A percentile compares a stretch with the other conserved stretches of the same genome.
Conservation (phyloP, 2,888 invertebrate species). For the Dendrolimus houi region DNA sequence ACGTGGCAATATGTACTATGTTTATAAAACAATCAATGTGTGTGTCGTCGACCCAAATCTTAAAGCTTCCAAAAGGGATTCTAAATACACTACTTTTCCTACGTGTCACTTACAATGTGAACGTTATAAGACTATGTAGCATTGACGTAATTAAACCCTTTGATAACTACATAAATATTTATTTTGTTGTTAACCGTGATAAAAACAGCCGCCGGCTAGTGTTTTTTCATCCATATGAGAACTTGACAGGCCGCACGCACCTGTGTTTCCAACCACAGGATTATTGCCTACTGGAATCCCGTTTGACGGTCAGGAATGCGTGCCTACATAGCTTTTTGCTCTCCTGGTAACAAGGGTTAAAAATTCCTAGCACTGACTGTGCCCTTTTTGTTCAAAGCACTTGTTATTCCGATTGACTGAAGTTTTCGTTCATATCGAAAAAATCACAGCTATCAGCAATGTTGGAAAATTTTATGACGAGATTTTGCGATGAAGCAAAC, state of each 20-base stretch:
- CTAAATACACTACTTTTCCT: too few relatives aligned
- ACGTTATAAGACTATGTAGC: too few relatives aligned
- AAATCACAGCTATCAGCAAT: not conserved
- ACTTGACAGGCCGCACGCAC: conserved; percentile 10
- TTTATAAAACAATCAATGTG: too few relatives aligned
- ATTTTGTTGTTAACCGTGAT: too few relatives aligned
- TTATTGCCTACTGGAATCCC: conserved; percentile 14
- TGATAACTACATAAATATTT: too few relatives aligned
- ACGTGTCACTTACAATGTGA: too few relatives aligned
- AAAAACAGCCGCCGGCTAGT: too few relatives aligned
- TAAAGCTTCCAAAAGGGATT: too few relatives aligned
- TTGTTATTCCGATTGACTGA: conserved; percentile 3
- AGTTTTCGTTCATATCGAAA: conserved; percentile 4
- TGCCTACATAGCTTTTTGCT: conserved; percentile 3
- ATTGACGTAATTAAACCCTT: too few relatives aligned
- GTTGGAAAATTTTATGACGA: not conserved
- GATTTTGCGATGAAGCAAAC: not conserved
- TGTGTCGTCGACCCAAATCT: too few relatives aligned
- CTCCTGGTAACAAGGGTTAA: conserved; percentile 6
- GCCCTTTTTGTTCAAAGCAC: not conserved
- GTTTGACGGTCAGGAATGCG: conserved; percentile 11
- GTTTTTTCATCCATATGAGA: too few relatives aligned
- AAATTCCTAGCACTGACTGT: conserved; percentile 6
- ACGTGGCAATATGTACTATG: too few relatives aligned
- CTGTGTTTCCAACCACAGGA: conserved; percentile 8